Evolutionary conservation across 2,113 vertebrate genomes (phyloP).

Genomic region (Sterrhoptilus dennistouni): DNA sequence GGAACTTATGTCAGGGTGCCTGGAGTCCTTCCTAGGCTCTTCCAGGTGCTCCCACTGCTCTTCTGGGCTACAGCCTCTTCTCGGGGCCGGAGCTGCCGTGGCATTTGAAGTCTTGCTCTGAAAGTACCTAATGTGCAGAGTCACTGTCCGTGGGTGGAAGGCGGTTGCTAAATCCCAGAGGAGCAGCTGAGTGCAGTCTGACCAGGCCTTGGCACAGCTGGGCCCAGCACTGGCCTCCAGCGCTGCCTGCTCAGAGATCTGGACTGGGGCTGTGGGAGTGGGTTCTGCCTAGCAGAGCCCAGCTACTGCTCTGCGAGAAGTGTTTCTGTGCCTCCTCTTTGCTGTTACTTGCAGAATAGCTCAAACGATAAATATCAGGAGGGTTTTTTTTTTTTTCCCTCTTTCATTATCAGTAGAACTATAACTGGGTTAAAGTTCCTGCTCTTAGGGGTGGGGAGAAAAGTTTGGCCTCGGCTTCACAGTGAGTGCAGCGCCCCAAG

Average conservation of each 20-base stretch:
- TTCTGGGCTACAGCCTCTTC: not conserved
- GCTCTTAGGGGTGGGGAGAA: conserved; percentile 19
- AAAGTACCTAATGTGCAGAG: not conserved
- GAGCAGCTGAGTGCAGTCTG: not conserved
- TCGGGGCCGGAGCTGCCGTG: not conserved
- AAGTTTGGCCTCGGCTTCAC: conserved; percentile 7
- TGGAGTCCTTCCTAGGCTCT: not conserved
- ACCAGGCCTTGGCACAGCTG: not conserved
- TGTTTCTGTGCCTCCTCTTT: not conserved
- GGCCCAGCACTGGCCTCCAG: not conserved
- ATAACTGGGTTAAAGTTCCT: conserved; percentile 49
- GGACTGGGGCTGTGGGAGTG: fast-evolving
- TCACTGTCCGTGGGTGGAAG: not conserved
- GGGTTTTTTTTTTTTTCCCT: not conserved
- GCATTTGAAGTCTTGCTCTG: not conserved
- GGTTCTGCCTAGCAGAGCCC: fast-evolving
- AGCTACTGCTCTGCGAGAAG: not conserved
- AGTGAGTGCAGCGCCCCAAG: not conserved
- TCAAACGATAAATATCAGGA: not conserved
- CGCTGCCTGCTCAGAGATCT: not conserved
- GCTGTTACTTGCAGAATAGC: not conserved
- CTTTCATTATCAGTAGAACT: not conserved
- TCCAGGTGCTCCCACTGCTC: not conserved
- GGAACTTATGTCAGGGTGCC: not conserved
- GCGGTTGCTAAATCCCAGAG: not conserved